Evolutionary conservation across 2,888 invertebrate genomes (phyloP).

Genomic region (Sphaerophoria taeniata): DNA sequence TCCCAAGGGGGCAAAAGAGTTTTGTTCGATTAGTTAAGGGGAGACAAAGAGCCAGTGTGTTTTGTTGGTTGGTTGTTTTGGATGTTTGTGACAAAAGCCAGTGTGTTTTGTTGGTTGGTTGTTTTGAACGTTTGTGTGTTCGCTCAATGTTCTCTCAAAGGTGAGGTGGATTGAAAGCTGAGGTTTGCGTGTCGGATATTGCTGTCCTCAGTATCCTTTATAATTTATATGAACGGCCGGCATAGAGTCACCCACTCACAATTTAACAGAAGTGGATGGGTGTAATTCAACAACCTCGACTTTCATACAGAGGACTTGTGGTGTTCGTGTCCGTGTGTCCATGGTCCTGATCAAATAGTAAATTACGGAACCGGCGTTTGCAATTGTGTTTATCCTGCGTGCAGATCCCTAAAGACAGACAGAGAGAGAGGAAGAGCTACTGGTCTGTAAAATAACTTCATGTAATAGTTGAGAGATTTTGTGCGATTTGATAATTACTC

Average conservation of each 20-base stretch:
- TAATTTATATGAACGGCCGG: background rate
- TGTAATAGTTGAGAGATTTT: constrained; percentile 25
- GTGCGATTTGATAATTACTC: constrained; percentile 63
- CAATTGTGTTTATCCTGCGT: constrained; percentile 64
- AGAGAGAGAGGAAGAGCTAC: background rate
- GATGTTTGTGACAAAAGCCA: too few species aligned
- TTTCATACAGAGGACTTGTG: background rate
- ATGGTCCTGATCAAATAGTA: constrained; percentile 54
- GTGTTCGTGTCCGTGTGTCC: too few species aligned
- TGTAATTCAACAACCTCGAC: constrained; percentile 34
- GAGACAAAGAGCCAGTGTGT: too few species aligned
- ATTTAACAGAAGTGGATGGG: constrained; percentile 34
- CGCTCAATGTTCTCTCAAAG: constrained; percentile 13
- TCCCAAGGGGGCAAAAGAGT: constrained; percentile 44
- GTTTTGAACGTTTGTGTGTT: too few species aligned
- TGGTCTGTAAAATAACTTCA: background rate
- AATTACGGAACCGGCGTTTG: constrained; percentile 70
- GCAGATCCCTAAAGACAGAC: background rate
- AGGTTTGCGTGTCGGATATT: constrained; percentile 74
- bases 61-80: too few species aligned
- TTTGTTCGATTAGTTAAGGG: constrained; percentile 69
- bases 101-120: constrained; percentile 34
- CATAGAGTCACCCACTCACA: constrained; percentile 34
- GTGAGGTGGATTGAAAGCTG: constrained; percentile 36
- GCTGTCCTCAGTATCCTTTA: constrained; percentile 63